These are phyloP conservation scores for Larimichthys polyactis DNA, from an alignment of 2,113 vertebrate genomes.

Conservation along the genomic window DNA sequence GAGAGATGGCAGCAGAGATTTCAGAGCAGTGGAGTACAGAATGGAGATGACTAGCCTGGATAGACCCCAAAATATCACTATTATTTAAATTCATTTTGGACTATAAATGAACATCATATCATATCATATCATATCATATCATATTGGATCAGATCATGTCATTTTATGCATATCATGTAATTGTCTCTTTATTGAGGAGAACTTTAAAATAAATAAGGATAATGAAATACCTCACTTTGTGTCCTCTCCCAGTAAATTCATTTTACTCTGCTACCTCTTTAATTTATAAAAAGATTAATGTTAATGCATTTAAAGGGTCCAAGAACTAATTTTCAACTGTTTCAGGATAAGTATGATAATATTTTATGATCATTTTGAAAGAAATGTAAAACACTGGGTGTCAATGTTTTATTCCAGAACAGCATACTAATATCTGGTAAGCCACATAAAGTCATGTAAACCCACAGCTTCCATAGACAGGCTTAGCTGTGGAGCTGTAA, in stretches of 20 bases:
- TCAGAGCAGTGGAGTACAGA: too few species aligned
- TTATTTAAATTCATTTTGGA: neutral
- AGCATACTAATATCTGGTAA: neutral
- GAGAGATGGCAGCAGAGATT: constrained; percentile 2
- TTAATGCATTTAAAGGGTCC: too few species aligned
- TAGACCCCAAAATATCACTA: neutral
- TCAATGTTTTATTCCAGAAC: neutral
- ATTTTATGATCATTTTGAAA: neutral
- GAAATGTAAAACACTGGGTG: neutral
- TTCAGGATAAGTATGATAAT: neutral
- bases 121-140: neutral
- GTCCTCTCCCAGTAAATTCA: neutral
- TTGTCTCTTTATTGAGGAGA: neutral
- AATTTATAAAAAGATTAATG: too few species aligned
- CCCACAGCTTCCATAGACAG: neutral
- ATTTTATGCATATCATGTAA: neutral
- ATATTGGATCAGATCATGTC: neutral
- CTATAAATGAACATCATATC: constrained; percentile 6
- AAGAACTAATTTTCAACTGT: neutral
- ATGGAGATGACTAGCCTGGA: neutral
- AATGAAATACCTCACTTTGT: constrained; percentile 8
- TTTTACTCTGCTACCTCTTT: neutral
- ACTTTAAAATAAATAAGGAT: neutral
- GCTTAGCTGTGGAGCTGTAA: neutral
- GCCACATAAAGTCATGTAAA: neutral